These are phyloP conservation scores for Mystacides longicornis DNA, from an alignment of 2,888 invertebrate species.

Conservation along the genomic window DNA sequence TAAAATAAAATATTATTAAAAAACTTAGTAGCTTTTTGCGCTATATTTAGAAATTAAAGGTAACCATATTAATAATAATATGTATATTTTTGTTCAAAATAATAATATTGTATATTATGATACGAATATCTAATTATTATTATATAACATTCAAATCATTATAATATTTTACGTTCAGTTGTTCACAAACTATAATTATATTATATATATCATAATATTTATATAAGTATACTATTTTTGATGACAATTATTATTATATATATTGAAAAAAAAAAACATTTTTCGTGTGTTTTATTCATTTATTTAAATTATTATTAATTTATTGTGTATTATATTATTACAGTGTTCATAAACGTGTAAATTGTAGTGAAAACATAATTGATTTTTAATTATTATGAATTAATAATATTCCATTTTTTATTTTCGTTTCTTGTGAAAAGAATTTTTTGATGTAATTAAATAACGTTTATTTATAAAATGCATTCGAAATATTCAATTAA, in stretches of 20 bases:
- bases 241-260: background rate
- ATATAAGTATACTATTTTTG: constrained; percentile 10
- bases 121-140: background rate
- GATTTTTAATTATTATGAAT: background rate
- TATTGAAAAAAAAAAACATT: background rate
- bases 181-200: background rate
- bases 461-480: constrained; percentile 23
- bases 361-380: background rate
- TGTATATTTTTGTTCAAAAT: background rate
- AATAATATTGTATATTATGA: background rate
- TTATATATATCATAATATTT: constrained; percentile 6
- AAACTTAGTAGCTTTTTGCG: constrained; percentile 15
- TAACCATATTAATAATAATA: background rate
- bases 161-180: too few relatives aligned
- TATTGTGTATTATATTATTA: too few relatives aligned
- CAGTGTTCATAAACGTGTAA: background rate
- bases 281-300: too few relatives aligned
- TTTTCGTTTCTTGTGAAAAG: background rate
- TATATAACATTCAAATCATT: background rate
- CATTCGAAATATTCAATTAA: constrained; percentile 26
- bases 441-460: background rate
- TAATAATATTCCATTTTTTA: constrained; percentile 1
- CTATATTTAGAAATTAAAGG: constrained; percentile 11
- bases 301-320: too few relatives aligned
- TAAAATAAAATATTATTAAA: background rate